Evolutionary conservation across 2,797 vertebrate genomes (phyloP).

Genomic region (Antennarius maculatus): DNA sequence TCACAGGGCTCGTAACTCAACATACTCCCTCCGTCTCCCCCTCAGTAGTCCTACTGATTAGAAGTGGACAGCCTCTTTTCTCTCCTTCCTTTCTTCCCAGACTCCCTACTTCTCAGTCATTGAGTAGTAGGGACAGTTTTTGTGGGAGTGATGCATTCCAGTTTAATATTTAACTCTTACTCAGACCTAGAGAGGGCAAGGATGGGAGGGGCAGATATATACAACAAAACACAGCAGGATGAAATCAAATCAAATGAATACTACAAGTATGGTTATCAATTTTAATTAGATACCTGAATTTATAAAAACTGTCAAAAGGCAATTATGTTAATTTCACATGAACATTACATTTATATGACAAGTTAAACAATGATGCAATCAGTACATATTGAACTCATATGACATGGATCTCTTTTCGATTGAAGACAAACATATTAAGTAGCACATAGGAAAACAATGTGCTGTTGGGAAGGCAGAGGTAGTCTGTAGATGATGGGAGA

Average conservation of each 20-base stretch:
- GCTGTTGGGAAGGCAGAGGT: constrained; percentile 14
- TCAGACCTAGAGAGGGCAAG: constrained; percentile 48
- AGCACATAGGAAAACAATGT: constrained; percentile 6
- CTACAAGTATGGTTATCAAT: constrained; percentile 19
- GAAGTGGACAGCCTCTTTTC: constrained; percentile 58
- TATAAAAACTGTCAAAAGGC: constrained; percentile 17
- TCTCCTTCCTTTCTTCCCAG: constrained; percentile 63
- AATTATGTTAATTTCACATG: constrained; percentile 25
- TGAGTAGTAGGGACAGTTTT: constrained; percentile 62
- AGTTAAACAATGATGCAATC: neutral
- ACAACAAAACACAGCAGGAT: constrained; percentile 45
- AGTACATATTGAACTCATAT: constrained; percentile 24
- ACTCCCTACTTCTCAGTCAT: constrained; percentile 72
- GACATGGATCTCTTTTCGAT: neutral
- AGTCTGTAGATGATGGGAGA: constrained; percentile 7
- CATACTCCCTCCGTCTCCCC: constrained; percentile 75
- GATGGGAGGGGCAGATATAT: constrained; percentile 33
- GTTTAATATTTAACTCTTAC: constrained; percentile 82
- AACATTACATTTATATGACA: constrained; percentile 2
- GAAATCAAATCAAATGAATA: constrained; percentile 40
- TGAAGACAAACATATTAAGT: neutral
- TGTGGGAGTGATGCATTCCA: constrained; percentile 78
- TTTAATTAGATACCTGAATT: constrained; percentile 45
- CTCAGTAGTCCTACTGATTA: constrained; percentile 76
- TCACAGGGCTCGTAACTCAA: constrained; percentile 79